phyloP scores from a whole-genome alignment of 2,113 vertebrate genomes.

The Nothoprocta perdicaria region DNA sequence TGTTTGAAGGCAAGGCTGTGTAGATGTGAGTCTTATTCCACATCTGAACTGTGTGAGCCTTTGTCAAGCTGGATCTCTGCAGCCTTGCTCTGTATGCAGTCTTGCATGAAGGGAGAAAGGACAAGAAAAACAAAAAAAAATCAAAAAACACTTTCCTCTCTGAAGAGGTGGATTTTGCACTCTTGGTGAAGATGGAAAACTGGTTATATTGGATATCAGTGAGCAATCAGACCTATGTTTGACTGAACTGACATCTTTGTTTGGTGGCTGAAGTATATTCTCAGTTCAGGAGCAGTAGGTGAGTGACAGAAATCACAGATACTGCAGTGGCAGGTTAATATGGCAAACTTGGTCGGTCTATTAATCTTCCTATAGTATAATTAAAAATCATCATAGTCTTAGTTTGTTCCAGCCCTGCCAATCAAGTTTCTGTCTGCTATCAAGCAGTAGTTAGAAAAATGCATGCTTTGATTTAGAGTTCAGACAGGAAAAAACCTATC shows the following conservation, averaged over 20 bases:
- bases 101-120: not conserved
- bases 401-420: not conserved
- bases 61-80: not conserved
- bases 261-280: not conserved
- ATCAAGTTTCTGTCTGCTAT: not conserved
- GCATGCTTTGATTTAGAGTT: not conserved
- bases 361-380: not conserved
- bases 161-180: not conserved
- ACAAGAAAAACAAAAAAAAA: not conserved
- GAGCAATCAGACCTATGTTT: not conserved
- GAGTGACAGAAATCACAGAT: conserved; percentile 30
- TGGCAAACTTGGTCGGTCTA: not conserved
- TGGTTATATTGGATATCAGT: not conserved
- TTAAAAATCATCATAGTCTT: not conserved
- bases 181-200: not conserved
- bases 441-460: not conserved
- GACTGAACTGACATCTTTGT: not conserved
- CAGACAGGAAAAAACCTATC: not conserved
- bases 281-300: not conserved
- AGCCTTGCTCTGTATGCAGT: not conserved
- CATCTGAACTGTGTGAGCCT: not conserved
- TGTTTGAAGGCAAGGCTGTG: not conserved
- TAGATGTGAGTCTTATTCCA: not conserved
- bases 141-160: not conserved
- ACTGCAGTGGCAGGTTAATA: not conserved